Base-by-base conservation (phyloP, 2,888 invertebrate genomes). In the Chironomus tentans region DNA sequence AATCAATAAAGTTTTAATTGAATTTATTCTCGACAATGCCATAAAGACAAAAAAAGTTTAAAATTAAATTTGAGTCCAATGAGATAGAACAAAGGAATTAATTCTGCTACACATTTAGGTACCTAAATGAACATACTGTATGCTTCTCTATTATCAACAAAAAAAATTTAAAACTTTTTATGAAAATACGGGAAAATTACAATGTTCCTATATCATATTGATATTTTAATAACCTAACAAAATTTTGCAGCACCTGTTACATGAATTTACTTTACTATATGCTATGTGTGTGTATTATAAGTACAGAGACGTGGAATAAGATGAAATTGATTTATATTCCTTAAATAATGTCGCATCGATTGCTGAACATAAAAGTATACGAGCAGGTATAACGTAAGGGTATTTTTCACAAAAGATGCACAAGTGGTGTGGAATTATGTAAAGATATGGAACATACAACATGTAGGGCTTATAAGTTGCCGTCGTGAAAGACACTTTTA, bases 191-290 rank as follows among this genome's bases (percentile, higher is more conserved):
- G 21, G 1, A 65, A 65, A 65, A 65, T 65, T 65, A 65, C 13
- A 38, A 28, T 46, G 18, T 69, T 28, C 38, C 15, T 69, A 18
- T 71, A 24, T 72, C 46, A 24, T 56, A 70, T 70, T 70, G 70
- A 72, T 72, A 72, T 72, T 72, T 72, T 72, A 72, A 72, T 72
- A 72, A 72, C 61, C 72, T 62, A 46, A 50, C 62, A 50, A 62
- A 72, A 70, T 50, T 70, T 50, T 50, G 47, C 70, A 48, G 22
- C 72, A 72, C 72, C 72, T 72, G 72, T 72, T 72, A 72, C 72
- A 72, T 72, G 24, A 65, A 65, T 21, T 38, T 38, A 38, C 38
- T 38, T 38, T 38, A 38, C 38, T 38, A 38, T 38, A 38, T 38
- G 38, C 38, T 38, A 38, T 38, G 2, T 38, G 38, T 38, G 38